Conservation (phyloP, 2,113 vertebrate species). For the Pyrgilauda ruficollis region DNA sequence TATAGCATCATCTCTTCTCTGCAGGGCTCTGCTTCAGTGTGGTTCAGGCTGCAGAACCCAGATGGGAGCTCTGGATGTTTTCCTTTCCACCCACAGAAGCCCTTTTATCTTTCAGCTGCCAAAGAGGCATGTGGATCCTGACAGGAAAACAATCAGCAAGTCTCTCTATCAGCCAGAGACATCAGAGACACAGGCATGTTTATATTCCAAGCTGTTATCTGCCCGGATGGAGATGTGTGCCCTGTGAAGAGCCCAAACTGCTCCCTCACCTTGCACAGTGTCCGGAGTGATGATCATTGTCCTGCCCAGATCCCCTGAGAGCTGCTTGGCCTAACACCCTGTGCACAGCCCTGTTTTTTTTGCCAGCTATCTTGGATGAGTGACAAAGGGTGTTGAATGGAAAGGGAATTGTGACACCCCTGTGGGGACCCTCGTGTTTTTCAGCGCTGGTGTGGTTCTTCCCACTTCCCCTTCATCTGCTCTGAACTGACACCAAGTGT, state of each 20-base stretch:
- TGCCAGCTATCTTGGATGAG: rapidly evolving
- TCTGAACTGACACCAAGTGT: neutral
- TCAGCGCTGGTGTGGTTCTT: neutral
- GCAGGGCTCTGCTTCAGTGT: neutral
- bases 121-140: neutral
- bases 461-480: neutral
- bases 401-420: neutral
- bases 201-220: neutral
- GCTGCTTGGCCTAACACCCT: neutral
- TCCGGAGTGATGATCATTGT: neutral
- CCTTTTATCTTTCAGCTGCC: conserved; percentile 17
- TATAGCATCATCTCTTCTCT: neutral
- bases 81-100: neutral
- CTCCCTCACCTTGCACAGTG: neutral
- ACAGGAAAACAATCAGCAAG: neutral
- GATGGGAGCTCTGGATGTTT: conserved; percentile 2
- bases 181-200: neutral
- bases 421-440: rapidly evolving
- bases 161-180: neutral
- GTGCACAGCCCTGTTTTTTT: neutral
- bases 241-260: neutral
- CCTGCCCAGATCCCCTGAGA: neutral
- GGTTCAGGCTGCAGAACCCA: neutral
- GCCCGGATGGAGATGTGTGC: rapidly evolving
- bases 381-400: neutral